Base-by-base conservation (phyloP, 2,113 vertebrate species). In the Colaptes auratus region DNA sequence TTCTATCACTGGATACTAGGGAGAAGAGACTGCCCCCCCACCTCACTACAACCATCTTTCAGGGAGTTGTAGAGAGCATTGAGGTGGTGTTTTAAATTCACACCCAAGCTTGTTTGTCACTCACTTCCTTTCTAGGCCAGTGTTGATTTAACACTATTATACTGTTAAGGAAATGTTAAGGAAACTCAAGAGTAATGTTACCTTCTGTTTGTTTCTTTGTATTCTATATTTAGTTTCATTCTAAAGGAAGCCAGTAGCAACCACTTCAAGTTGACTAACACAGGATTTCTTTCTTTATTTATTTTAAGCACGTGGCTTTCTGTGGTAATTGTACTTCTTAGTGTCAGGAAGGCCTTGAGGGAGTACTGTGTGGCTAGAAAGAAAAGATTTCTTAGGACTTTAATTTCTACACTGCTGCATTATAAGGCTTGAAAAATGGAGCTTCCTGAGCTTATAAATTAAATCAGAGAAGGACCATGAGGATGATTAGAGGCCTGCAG, bases 151-250 rank as follows among this genome's bases (percentile, higher is more conserved):
- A 77, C 25, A 25, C 46, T 52, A 50, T 80, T 87, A 67, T 44
- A 52, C 69, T 91, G 71, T 70, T 87, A 87, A 84, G 83, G 90
- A 95, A 88, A 88, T 67, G 79, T 72, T 92, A 84, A 91, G 72
- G 87, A 91, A 94, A 63, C 55, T 42, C 20, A 6, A 6, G 39
- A 48, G 55, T 82, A 85, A 67, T 63, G 85, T 91, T 91, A 94
- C 91, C 71, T 92, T 92, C 61, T 88, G 56, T 82, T 92, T 82
- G 64, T 82, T 92, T 95, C 84, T 67, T 94, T 85, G 42, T 76
- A 6, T 42, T 82, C 82, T 85, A 15, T 83, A 67, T 93, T 95
- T 74, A 71, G 42, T 70, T 79, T 82, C 52, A 52, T 15, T 7
- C 6, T 66, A 85, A 55, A 4, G 20, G 75, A 76, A 92, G 31